Evolutionary conservation across 2,113 vertebrate genomes (phyloP).

Genomic region (Brienomyrus brachyistius): DNA sequence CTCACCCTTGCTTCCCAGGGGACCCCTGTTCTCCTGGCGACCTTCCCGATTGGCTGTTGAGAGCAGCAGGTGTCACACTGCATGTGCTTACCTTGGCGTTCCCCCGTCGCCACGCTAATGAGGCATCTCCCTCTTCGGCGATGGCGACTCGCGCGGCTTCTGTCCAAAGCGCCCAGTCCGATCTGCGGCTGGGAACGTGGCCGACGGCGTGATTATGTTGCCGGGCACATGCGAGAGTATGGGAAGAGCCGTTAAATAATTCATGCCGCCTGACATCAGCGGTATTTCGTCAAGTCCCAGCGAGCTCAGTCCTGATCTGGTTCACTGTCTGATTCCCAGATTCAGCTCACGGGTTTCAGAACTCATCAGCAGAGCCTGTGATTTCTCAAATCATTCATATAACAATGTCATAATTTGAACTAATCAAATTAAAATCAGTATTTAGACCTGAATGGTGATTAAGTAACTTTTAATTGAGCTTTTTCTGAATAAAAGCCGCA

Average conservation of each 20-base stretch:
- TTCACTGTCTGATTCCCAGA: not conserved
- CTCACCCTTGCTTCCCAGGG: not conserved
- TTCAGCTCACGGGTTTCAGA: not conserved
- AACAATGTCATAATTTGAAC: not conserved
- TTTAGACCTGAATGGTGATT: not conserved
- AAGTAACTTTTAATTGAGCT: not conserved
- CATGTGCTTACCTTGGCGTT: not conserved
- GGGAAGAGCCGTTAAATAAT: slow-evolving; percentile 8
- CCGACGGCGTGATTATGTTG: not conserved
- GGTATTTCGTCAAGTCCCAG: not conserved
- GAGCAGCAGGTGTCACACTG: not conserved
- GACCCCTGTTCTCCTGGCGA: not conserved
- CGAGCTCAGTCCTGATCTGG: not conserved
- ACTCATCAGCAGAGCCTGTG: not conserved
- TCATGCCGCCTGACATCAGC: not conserved
- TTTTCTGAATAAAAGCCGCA: not conserved
- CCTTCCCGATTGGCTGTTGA: not conserved
- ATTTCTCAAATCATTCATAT: not conserved
- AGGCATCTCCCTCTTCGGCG: not conserved
- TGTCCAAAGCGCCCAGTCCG: not conserved
- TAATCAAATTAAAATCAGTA: not conserved
- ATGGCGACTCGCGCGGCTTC: not conserved
- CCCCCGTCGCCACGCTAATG: not conserved
- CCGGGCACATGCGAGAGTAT: not conserved
- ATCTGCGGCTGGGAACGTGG: not conserved